Evolutionary conservation across 2,113 vertebrate genomes (phyloP).

Genomic region (Plotosus lineatus): DNA sequence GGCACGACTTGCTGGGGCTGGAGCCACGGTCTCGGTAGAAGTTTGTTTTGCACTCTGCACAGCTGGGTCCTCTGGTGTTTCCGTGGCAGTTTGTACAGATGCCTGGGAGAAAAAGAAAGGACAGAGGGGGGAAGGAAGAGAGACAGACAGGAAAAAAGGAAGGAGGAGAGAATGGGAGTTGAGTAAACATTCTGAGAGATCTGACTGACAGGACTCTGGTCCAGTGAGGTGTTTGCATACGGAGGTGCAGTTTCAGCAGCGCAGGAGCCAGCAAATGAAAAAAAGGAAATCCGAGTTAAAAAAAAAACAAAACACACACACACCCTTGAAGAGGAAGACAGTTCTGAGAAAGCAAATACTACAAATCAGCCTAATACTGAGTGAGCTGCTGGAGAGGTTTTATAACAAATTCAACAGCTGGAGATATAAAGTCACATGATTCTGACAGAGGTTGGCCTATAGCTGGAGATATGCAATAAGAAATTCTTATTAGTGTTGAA

Average conservation of each 20-base stretch:
- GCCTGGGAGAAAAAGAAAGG: conserved; percentile 69
- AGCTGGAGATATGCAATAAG: too few species aligned
- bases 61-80: conserved; percentile 75
- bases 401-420: neutral
- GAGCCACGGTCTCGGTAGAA: conserved; percentile 67
- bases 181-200: conserved; percentile 37
- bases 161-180: conserved; percentile 33
- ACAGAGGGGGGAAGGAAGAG: conserved; percentile 29
- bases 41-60: conserved; percentile 76
- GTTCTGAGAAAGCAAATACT: neutral
- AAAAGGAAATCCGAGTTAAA: conserved; percentile 1
- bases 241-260: conserved; percentile 10
- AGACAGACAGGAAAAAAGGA: conserved; percentile 37
- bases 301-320: neutral
- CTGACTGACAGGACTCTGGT: conserved; percentile 45
- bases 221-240: conserved; percentile 33
- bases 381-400: neutral
- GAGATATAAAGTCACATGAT: neutral
- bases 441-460: neutral
- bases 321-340: neutral
- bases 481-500: neutral
- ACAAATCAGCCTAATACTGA: neutral
- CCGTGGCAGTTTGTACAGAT: conserved; percentile 77
- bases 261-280: conserved; percentile 24
- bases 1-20: conserved; percentile 58